Conservation (phyloP, 1,140 invertebrate genomes). For the Charaxes varanes region DNA sequence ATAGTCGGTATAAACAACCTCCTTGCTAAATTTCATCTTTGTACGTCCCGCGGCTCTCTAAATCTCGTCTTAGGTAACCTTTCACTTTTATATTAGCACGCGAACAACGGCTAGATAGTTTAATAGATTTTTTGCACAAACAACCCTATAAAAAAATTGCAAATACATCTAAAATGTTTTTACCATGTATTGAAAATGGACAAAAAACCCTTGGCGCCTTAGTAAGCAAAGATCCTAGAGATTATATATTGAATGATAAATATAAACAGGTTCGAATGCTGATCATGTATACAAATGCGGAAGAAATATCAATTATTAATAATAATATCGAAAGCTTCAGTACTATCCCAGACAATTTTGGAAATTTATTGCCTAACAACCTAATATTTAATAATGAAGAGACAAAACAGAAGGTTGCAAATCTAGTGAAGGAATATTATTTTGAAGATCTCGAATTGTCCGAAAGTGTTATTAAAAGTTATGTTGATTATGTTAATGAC, state of each 20-base stretch:
- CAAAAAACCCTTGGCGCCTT: constrained; percentile 29
- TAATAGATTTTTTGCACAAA: constrained; percentile 33
- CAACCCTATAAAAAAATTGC: constrained; percentile 16
- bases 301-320: constrained; percentile 21
- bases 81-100: no score
- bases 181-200: constrained; percentile 45
- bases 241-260: constrained; percentile 27
- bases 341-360: constrained; percentile 33
- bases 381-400: constrained; percentile 34
- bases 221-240: constrained; percentile 38
- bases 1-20: no score
- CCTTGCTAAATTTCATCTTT: no score
- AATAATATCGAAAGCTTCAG: constrained; percentile 27
- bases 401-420: constrained; percentile 28
- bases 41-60: no score
- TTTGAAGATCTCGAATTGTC: constrained; percentile 28
- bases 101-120: constrained; percentile 8
- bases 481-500: constrained; percentile 47
- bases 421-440: constrained; percentile 47
- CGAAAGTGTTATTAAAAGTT: constrained; percentile 26
- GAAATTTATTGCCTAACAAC: constrained; percentile 41
- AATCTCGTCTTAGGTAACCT: no score
- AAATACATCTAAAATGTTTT: constrained; percentile 30
- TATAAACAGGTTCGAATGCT: constrained; percentile 43
- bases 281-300: constrained; percentile 31